phyloP scores from a whole-genome alignment of 2,113 vertebrate genomes.

The Indicator maculatus region DNA sequence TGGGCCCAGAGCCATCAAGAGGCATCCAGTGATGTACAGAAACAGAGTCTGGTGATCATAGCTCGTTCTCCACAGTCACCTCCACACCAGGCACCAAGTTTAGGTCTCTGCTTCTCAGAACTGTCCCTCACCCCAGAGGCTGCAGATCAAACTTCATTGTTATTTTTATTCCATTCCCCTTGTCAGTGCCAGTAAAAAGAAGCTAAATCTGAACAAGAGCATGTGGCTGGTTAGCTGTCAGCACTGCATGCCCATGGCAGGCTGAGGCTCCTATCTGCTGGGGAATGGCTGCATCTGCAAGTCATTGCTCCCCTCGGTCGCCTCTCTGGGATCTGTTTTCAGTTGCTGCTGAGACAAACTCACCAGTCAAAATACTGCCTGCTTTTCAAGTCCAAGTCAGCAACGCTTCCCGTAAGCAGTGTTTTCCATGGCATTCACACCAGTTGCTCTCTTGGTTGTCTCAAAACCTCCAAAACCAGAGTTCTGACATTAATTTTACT shows the following conservation, averaged over 20 bases:
- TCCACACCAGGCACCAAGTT: neutral
- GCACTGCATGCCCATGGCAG: neutral
- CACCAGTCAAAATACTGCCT: neutral
- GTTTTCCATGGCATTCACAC: neutral
- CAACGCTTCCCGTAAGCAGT: conserved; percentile 2
- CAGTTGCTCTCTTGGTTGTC: neutral
- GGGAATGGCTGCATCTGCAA: neutral
- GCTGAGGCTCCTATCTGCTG: neutral
- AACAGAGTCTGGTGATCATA: neutral
- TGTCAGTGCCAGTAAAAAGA: neutral
- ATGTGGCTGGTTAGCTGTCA: neutral
- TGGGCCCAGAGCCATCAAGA: neutral
- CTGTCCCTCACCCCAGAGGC: neutral
- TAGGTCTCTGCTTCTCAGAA: neutral
- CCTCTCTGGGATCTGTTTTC: conserved; percentile 30
- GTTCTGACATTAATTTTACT: conserved; percentile 49
- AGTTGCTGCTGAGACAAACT: conserved; percentile 13
- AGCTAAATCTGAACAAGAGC: neutral
- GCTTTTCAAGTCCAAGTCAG: conserved; percentile 18
- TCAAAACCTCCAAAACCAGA: neutral
- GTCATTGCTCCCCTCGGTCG: neutral
- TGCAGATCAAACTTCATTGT: neutral
- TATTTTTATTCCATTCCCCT: neutral
- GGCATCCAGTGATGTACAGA: neutral
- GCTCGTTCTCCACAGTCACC: neutral